phyloP scores from a whole-genome alignment of 2,888 invertebrate genomes.

The Oxytorus armatus region DNA sequence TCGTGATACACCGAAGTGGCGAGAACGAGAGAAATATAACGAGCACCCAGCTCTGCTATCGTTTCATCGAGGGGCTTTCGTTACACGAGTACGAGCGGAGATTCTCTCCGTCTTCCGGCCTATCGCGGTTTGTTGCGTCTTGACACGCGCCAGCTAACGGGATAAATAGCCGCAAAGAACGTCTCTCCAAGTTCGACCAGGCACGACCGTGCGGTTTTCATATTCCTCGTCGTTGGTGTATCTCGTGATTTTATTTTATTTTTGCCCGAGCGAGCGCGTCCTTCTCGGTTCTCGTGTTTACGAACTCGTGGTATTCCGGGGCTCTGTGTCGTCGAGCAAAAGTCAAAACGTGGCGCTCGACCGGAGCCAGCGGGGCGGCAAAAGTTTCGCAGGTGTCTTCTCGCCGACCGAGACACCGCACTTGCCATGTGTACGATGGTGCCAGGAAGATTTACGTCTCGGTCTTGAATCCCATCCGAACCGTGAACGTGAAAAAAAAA shows the following conservation, averaged over 20 bases:
- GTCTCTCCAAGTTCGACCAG: constrained; percentile 42
- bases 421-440: neutral
- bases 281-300: too few relatives aligned
- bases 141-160: constrained; percentile 59
- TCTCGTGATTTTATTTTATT: too few relatives aligned
- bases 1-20: too few relatives aligned
- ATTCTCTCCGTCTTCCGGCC: constrained; percentile 58
- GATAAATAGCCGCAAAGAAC: constrained; percentile 58
- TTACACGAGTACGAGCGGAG: constrained; percentile 26
- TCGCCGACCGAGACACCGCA: constrained; percentile 22
- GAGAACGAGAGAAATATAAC: too few relatives aligned
- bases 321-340: too few relatives aligned
- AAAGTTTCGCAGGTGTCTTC: constrained; percentile 51
- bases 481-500: constrained; percentile 46
- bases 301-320: too few relatives aligned
- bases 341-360: too few relatives aligned
- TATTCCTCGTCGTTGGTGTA: neutral
- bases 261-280: too few relatives aligned
- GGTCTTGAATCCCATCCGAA: constrained; percentile 52
- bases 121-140: constrained; percentile 49
- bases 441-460: constrained; percentile 45
- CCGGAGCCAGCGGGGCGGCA: constrained; percentile 15
- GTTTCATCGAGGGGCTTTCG: neutral
- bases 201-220: constrained; percentile 35
- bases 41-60: too few relatives aligned